Percentiles rank a stretch among this genome's conserved stretches.
Evolutionary conservation across 1,140 invertebrate genomes (phyloP).

Genomic region (Procambarus virginalis): DNA sequence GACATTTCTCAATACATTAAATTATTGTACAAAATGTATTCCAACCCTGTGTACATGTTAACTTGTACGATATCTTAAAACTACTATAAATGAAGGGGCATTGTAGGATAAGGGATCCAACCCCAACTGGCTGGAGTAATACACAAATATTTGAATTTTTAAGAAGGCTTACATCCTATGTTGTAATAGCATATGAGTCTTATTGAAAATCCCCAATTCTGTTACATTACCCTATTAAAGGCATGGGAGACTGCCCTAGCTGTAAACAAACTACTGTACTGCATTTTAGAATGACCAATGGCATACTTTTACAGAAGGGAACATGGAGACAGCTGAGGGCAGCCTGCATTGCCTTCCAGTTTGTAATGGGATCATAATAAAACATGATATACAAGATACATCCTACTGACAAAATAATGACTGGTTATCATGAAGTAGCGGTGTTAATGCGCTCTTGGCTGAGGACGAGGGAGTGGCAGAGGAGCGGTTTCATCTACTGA

Average conservation of each 20-base stretch:
- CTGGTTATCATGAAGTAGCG: constrained; percentile 68
- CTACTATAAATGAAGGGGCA: constrained; percentile 60
- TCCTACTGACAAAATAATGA: constrained; percentile 63
- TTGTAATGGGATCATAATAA: constrained; percentile 52
- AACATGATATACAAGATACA: constrained; percentile 63
- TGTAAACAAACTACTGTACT: constrained; percentile 6
- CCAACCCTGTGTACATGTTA: constrained; percentile 69
- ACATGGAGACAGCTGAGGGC: constrained; percentile 1
- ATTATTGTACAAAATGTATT: constrained; percentile 69
- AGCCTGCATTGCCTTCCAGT: constrained; percentile 36
- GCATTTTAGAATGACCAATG: constrained; percentile 4
- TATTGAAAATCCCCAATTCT: constrained; percentile 48
- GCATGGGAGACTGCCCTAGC: constrained; percentile 57
- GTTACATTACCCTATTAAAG: constrained; percentile 51
- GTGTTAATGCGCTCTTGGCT: constrained; percentile 64
- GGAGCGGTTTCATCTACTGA: constrained; percentile 51
- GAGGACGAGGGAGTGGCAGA: constrained; percentile 59
- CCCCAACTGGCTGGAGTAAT: constrained; percentile 59
- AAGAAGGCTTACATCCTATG: constrained; percentile 38
- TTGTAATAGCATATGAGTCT: constrained; percentile 44
- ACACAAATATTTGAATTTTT: constrained; percentile 52
- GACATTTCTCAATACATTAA: constrained; percentile 67
- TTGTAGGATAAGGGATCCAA: constrained; percentile 65
- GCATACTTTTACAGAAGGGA: constrained; percentile 18
- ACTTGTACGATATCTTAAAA: constrained; percentile 68